Base-by-base conservation (phyloP, 2,888 invertebrate species). In the Petrolisthes cinctipes region DNA sequence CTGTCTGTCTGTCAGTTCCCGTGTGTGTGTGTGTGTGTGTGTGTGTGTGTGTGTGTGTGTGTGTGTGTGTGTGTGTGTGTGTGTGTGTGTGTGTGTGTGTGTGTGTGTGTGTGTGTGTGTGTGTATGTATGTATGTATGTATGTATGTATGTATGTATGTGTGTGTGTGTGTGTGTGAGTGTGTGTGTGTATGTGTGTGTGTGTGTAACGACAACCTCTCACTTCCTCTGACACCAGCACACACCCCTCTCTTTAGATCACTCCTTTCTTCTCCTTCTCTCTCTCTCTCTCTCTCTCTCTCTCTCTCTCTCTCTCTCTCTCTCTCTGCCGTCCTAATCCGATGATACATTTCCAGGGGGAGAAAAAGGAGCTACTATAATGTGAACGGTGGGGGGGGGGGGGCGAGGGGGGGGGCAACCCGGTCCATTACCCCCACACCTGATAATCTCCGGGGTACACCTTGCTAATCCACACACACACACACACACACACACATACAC, bases 51-150 rank as follows among this genome's bases (percentile, higher is more conserved):
- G 54, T 80, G 54, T 56, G 54, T 80, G 57, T 54, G 54, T 80
- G 23, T 56, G 57, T 80, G 80, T 56, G 57, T 56, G 79, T 54
- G 79, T 79, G 79, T 54, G 79, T 79, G 79, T 54, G 54, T 79
- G 79, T 54, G 79, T 79, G 79, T 54, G 79, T 79, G 79, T 54
- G 79, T 79, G 81, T 61, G 81, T 81, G 81, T 61, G 81, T 81
- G 81, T 61, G 81, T 81, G 81, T 61, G 81, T 81, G 81, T 61
- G 81, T 81, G 81, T 61, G 81, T 81, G 81, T 61, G 81, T 81
- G 81, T 61, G 81, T 61, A 61, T 61, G 81, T 81, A 61, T 61
- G 81, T 61, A 23, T 23, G 61, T 61, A 17, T 61, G 81, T 81
- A 61, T 61, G 61, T 61, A 61, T 61, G 81, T 61, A 20, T 20